phyloP scores from a whole-genome alignment of 2,888 invertebrate genomes.

The Eurois occulta region DNA sequence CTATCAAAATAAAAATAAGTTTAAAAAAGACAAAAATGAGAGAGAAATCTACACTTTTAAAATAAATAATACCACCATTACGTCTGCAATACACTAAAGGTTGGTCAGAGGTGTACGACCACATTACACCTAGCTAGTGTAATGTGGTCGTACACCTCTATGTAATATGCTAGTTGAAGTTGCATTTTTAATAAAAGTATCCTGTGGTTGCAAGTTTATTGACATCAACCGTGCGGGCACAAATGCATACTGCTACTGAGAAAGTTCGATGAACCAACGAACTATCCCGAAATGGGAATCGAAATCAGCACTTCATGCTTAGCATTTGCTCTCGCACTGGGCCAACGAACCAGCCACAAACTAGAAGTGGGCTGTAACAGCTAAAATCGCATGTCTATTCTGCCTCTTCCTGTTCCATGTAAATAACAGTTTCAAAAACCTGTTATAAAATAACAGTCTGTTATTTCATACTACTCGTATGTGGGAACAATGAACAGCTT shows the following conservation, averaged over 20 bases:
- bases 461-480: too few relatives aligned
- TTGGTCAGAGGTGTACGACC: background rate
- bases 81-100: background rate
- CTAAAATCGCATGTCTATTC: too few relatives aligned
- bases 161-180: background rate
- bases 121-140: background rate
- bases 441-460: too few relatives aligned
- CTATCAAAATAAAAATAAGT: background rate
- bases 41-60: background rate
- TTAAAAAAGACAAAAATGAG: background rate
- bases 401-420: too few relatives aligned
- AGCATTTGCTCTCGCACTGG: background rate
- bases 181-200: background rate
- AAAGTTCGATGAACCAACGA: background rate
- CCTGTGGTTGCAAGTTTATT: background rate
- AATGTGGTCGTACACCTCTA: too few relatives aligned
- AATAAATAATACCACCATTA: background rate
- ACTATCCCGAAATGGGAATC: background rate
- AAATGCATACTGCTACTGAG: background rate
- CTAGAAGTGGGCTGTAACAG: too few relatives aligned
- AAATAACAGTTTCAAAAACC: too few relatives aligned
- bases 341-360: background rate
- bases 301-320: background rate
- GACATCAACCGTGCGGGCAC: background rate
- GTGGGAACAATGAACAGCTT: too few relatives aligned